These are phyloP conservation scores for Mobula birostris DNA, from an alignment of 2,113 vertebrate species.

Conservation along the genomic window DNA sequence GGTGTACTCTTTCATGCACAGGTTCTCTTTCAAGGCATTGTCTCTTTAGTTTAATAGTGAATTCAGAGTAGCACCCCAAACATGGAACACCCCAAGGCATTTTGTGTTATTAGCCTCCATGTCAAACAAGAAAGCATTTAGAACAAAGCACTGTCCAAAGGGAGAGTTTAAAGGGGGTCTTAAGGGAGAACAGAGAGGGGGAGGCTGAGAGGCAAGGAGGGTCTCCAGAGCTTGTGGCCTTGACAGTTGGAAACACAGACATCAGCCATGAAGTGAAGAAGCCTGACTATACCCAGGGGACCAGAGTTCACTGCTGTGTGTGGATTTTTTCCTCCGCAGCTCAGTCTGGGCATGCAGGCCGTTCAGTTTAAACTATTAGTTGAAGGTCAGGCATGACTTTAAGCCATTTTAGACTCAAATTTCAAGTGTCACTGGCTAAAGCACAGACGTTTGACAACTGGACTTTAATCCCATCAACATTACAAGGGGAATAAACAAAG, in stretches of 20 bases:
- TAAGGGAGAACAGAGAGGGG: not conserved
- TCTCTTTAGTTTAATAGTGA: not conserved
- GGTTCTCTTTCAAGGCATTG: not conserved
- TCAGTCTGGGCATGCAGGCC: not conserved
- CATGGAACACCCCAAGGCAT: not conserved
- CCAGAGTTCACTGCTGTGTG: not conserved
- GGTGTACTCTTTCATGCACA: not conserved
- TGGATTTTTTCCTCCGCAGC: not conserved
- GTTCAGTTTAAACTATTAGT: slow-evolving; percentile 15
- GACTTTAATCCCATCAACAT: slow-evolving; percentile 13
- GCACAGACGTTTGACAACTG: not conserved
- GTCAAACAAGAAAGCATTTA: not conserved
- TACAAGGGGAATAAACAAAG: not conserved
- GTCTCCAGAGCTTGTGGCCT: not conserved
- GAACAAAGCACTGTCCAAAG: not conserved
- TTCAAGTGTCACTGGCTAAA: slow-evolving; percentile 10
- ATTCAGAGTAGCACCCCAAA: too few species aligned
- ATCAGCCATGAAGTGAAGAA: not conserved
- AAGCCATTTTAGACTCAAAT: not conserved
- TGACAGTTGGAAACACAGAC: not conserved
- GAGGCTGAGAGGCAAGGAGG: too few species aligned
- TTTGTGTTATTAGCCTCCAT: not conserved
- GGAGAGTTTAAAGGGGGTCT: not conserved
- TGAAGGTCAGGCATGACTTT: slow-evolving; percentile 15
- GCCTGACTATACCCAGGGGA: not conserved